Conservation (phyloP, 1,140 invertebrate genomes). For the Choristoneura fumiferana region DNA sequence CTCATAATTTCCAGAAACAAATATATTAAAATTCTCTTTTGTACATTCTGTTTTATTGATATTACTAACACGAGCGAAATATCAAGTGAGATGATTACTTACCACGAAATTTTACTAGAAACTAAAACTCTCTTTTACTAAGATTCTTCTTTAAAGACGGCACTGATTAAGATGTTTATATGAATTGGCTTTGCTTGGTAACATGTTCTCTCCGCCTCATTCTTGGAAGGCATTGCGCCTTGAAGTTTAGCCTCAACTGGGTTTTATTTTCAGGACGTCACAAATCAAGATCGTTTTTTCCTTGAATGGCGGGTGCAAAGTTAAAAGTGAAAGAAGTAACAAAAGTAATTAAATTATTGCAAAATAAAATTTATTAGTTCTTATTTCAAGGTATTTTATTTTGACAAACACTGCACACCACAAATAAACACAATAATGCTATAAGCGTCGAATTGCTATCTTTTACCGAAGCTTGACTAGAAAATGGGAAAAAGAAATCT, state of each 20-base stretch:
- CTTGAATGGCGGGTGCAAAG: constrained; percentile 59
- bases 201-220: neutral
- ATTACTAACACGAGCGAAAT: neutral
- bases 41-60: constrained; percentile 34
- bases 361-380: constrained; percentile 68
- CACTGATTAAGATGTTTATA: no score
- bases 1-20: constrained; percentile 31
- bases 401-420: constrained; percentile 25
- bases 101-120: no score
- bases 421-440: constrained; percentile 1
- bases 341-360: constrained; percentile 76
- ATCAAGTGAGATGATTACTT: no score
- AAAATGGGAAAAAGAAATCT: constrained; percentile 58
- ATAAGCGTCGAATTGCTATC: constrained; percentile 1
- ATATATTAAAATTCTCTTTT: constrained; percentile 45
- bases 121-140: no score
- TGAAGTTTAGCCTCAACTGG: constrained; percentile 35
- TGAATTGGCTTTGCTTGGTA: neutral
- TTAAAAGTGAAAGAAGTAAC: constrained; percentile 70
- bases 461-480: constrained; percentile 23
- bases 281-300: constrained; percentile 52
- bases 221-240: neutral
- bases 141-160: no score
- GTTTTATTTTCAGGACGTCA: constrained; percentile 67
- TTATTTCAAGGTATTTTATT: constrained; percentile 51